Percentiles rank a stretch among this genome's conserved stretches.
Evolutionary conservation across 2,888 invertebrate species (phyloP).

Genomic region (Tillus elongatus): DNA sequence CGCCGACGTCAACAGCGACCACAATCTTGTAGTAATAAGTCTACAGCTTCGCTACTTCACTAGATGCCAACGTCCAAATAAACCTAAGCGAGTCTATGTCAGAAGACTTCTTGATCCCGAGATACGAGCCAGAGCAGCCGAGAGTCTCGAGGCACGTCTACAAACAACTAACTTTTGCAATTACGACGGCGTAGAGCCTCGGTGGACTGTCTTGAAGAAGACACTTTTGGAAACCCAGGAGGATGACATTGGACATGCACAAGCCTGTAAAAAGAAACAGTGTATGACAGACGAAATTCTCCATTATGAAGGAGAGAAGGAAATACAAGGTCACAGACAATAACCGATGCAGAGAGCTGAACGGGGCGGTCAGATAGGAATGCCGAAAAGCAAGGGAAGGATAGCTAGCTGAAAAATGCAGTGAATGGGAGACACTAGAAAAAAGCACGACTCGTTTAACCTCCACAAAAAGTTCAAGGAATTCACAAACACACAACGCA

Average conservation of each 20-base stretch:
- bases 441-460: too few relatives aligned
- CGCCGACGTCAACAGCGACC: too few relatives aligned
- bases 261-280: background rate
- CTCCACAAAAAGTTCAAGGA: too few relatives aligned
- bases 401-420: too few relatives aligned
- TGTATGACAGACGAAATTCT: constrained; percentile 2
- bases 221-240: background rate
- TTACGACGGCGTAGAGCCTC: constrained; percentile 1
- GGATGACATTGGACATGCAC: constrained; percentile 1
- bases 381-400: too few relatives aligned
- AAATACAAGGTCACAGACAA: too few relatives aligned
- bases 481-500: too few relatives aligned
- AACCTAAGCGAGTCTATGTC: background rate
- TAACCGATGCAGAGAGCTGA: too few relatives aligned
- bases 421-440: too few relatives aligned
- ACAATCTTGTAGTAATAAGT: too few relatives aligned
- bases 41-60: background rate
- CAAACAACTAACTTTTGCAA: constrained; percentile 1
- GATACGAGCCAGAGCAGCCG: background rate
- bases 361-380: too few relatives aligned
- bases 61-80: background rate
- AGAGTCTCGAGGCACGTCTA: constrained; percentile 2
- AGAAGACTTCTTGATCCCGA: background rate
- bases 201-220: constrained; percentile 1
- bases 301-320: background rate